Conservation (phyloP, 2,888 invertebrate species). For the Magallana nippona region DNA sequence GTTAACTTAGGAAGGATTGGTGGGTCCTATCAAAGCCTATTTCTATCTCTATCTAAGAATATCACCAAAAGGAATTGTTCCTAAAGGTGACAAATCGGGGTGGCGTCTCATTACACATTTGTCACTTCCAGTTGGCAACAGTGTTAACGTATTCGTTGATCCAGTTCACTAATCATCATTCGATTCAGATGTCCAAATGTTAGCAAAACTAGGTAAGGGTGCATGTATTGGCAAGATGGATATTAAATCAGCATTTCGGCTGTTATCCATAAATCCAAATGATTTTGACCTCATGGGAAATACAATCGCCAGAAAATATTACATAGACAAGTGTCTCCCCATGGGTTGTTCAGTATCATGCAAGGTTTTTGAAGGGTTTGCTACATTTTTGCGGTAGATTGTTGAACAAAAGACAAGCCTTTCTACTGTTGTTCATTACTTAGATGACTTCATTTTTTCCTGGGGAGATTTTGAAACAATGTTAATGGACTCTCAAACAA, state of each 20-base stretch:
- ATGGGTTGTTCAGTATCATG: conserved; percentile 10
- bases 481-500: conserved; percentile 1
- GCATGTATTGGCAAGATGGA: conserved; percentile 17
- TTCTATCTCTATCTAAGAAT: too few species aligned
- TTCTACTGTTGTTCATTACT: conserved; percentile 1
- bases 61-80: too few species aligned
- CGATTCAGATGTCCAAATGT: too few species aligned
- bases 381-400: neutral
- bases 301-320: neutral
- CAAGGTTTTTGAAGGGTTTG: conserved; percentile 20
- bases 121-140: too few species aligned
- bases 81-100: too few species aligned
- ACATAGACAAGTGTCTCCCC: conserved; percentile 32
- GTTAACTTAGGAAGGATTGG: too few species aligned
- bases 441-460: conserved; percentile 33
- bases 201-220: too few species aligned
- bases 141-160: too few species aligned
- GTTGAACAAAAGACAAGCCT: neutral
- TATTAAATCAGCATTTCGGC: conserved; percentile 14
- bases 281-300: neutral
- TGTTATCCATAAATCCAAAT: neutral
- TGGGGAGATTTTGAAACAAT: neutral
- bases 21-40: too few species aligned
- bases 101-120: too few species aligned
- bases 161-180: too few species aligned